These are phyloP conservation scores for Drosophila colorata DNA, from an alignment of 2,888 invertebrate species.

Conservation along the genomic window DNA sequence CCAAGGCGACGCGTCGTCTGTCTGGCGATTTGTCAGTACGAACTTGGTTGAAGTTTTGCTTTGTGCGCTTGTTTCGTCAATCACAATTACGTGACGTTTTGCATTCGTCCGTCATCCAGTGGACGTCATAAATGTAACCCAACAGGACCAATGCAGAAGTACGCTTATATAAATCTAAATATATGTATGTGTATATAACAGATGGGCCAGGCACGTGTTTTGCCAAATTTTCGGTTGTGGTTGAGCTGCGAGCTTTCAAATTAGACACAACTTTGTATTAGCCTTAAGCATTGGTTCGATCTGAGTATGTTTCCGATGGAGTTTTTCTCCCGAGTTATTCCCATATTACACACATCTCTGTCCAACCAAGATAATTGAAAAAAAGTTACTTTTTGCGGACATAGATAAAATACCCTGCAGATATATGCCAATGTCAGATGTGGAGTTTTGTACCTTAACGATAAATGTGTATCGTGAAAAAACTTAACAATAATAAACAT, in stretches of 20 bases:
- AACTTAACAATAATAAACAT: background rate
- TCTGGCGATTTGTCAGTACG: slow-evolving; percentile 64
- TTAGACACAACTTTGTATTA: background rate
- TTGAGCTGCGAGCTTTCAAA: background rate
- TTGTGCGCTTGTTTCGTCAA: slow-evolving; percentile 73
- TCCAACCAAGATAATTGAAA: no score
- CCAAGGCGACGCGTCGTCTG: slow-evolving; percentile 18
- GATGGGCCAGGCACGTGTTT: slow-evolving; percentile 24
- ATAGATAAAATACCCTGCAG: no score
- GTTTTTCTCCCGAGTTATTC: no score
- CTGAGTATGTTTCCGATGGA: background rate
- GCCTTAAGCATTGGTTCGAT: background rate
- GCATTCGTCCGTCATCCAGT: slow-evolving; percentile 51
- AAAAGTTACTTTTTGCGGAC: no score
- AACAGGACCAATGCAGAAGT: background rate
- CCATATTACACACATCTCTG: no score
- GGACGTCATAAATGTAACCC: slow-evolving; percentile 50
- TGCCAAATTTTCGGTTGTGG: background rate
- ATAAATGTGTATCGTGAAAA: no score
- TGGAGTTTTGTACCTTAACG: no score
- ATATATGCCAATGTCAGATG: no score
- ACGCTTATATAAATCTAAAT: background rate
- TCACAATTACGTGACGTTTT: slow-evolving; percentile 76
- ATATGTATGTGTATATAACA: background rate
- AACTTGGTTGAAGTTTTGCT: slow-evolving; percentile 55